Evolutionary conservation across 2,113 vertebrate genomes (phyloP).

Genomic region (Penelope pileata): DNA sequence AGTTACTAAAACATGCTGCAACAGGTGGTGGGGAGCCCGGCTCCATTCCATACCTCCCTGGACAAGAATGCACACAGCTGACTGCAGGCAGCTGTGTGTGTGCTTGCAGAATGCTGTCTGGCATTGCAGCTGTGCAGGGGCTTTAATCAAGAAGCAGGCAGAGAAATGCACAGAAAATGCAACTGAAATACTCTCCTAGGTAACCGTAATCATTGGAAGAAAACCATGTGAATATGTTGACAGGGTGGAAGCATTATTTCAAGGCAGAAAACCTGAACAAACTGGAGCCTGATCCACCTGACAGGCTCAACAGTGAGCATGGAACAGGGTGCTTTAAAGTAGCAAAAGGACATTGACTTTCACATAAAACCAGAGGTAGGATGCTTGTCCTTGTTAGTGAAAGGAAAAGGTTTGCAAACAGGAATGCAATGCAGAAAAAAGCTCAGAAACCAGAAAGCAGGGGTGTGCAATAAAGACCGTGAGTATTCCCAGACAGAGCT

Average conservation of each 20-base stretch:
- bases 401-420: neutral
- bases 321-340: neutral
- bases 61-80: slow-evolving; percentile 39
- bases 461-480: neutral
- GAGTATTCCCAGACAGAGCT: neutral
- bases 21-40: slow-evolving; percentile 32
- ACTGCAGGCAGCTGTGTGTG: slow-evolving; percentile 46
- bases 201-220: neutral
- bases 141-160: neutral
- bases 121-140: neutral
- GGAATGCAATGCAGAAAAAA: neutral
- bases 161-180: neutral
- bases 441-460: neutral
- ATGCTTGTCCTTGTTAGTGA: neutral
- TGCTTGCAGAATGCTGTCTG: neutral
- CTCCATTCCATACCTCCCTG: neutral
- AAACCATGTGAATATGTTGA: neutral
- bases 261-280: neutral
- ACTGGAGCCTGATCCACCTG: neutral
- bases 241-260: neutral
- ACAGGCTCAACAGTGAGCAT: neutral
- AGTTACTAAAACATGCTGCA: neutral
- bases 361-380: neutral
- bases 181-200: neutral
- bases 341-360: neutral